Evolutionary conservation across 2,797 vertebrate genomes (phyloP), one percentile per base, ranked within the genome.

Genomic region (Cyclura pinguis): DNA sequence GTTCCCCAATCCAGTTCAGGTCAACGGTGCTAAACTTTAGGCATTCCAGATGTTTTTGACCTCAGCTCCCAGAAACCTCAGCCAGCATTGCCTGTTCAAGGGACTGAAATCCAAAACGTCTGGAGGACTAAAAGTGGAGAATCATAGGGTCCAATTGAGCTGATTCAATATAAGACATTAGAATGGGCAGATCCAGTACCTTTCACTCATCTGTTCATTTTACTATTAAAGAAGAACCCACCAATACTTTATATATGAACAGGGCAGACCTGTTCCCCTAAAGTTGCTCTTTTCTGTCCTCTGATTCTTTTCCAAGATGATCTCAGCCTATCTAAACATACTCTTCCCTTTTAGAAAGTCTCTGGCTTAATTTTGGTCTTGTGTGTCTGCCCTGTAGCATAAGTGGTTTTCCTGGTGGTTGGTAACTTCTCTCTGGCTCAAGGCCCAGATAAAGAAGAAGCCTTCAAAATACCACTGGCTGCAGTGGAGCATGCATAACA

Each of bases 381-480:
- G 8, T 9, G 1, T 38, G 20, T 57, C 78, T 32, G 59, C 59
- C 18, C 87, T 24, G 18, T 32, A 9, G 29, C 62, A 38, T 38
- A 35, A 88, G 78, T 72, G 64, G 50, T 67, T 82, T 82, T 81
- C 67, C 50, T 82, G 64, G 64, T 35, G 6, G 13, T 73, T 57
- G 64, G 13, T 52, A 74, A 35, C 32, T 72, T 55, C 73, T 50
- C 55, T 24, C 62, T 47, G 24, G 5, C 82, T 74, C 14, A 6
- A 57, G 55, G 62, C 42, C 16, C 64, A 14, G 42, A 47, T 84
- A 69, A 84, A 84, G 93, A 95, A 94, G 93, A 92, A 77, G 88
- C 85, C 90, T 80, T 32, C 13, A 2, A n/a, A 80, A 57, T 32
- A 20, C 78, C 50, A 5, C 16, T 27, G 52, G 52, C 10, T 18